phyloP scores from a whole-genome alignment of 2,113 vertebrate genomes.

The Callipepla squamata region DNA sequence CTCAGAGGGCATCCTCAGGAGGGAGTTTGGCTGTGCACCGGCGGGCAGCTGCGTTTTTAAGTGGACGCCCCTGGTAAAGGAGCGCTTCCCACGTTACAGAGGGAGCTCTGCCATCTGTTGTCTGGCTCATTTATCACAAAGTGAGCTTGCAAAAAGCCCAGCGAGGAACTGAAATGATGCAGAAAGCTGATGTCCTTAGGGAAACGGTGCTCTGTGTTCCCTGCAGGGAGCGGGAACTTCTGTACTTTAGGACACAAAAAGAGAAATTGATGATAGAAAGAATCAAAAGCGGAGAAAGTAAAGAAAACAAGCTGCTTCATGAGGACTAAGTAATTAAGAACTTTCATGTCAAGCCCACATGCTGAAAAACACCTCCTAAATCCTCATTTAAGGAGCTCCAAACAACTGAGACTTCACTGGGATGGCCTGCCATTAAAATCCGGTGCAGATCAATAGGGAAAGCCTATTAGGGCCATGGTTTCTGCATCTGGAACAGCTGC shows the following conservation, averaged over 20 bases:
- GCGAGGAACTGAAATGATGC: not conserved
- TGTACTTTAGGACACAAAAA: not conserved
- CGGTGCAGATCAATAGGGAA: not conserved
- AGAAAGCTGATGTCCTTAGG: not conserved
- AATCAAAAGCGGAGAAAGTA: not conserved
- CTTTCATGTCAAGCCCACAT: not conserved
- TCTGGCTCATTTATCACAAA: conserved; percentile 26
- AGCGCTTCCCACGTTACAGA: not conserved
- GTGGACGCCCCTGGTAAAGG: conserved; percentile 17
- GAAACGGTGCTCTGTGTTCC: conserved; percentile 1
- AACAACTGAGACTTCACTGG: not conserved
- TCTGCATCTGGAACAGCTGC: not conserved
- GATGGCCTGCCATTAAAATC: not conserved
- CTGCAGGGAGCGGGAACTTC: not conserved
- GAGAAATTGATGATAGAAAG: not conserved
- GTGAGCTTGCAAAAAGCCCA: not conserved
- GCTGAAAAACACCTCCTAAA: conserved; percentile 9
- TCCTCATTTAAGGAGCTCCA: not conserved
- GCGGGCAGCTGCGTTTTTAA: conserved; percentile 34
- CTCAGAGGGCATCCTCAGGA: conserved; percentile 18
- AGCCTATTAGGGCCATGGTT: not conserved
- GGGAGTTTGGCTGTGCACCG: not conserved
- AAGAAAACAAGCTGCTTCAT: not conserved
- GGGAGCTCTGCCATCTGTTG: conserved; percentile 50
- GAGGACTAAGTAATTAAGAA: not conserved